These are phyloP conservation scores for Nothocercus julius DNA, from an alignment of 2,113 vertebrate species.

Conservation along the genomic window DNA sequence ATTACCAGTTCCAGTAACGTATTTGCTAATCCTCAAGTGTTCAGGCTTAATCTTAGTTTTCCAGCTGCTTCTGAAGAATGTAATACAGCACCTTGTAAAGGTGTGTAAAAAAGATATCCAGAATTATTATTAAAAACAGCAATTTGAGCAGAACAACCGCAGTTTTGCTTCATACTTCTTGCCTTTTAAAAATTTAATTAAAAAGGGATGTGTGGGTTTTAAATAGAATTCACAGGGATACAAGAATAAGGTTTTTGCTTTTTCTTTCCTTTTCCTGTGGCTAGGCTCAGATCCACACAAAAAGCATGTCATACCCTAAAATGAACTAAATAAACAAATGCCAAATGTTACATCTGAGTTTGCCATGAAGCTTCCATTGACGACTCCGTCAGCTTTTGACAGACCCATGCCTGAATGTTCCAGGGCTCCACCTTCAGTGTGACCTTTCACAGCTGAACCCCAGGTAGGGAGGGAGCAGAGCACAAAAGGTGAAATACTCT, in stretches of 20 bases:
- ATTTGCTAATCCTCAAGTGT: slow-evolving; percentile 30
- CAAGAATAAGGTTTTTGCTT: background rate
- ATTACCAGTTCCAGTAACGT: slow-evolving; percentile 13
- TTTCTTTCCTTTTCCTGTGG: background rate
- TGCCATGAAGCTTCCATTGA: background rate
- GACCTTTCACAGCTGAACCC: slow-evolving; percentile 32
- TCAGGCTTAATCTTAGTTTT: slow-evolving; percentile 39
- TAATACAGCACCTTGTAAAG: slow-evolving; percentile 25
- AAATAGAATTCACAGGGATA: slow-evolving; percentile 6
- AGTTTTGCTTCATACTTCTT: background rate
- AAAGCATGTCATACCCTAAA: slow-evolving; percentile 22
- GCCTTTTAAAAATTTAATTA: slow-evolving; percentile 20
- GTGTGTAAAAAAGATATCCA: slow-evolving; percentile 29
- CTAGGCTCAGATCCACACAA: background rate
- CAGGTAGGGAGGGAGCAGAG: background rate
- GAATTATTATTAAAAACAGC: background rate
- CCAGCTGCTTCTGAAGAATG: slow-evolving; percentile 27
- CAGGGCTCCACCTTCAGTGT: slow-evolving; percentile 1
- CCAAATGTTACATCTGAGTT: slow-evolving; percentile 32
- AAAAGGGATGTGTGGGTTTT: background rate
- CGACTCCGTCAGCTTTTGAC: slow-evolving; percentile 43
- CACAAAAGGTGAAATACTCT: slow-evolving; percentile 7
- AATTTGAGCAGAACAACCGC: background rate
- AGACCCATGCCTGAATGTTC: background rate
- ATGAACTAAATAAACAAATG: slow-evolving; percentile 49